Evolutionary conservation across 2,797 vertebrate species (phyloP).

Genomic region (Tauraco hartlaubi): DNA sequence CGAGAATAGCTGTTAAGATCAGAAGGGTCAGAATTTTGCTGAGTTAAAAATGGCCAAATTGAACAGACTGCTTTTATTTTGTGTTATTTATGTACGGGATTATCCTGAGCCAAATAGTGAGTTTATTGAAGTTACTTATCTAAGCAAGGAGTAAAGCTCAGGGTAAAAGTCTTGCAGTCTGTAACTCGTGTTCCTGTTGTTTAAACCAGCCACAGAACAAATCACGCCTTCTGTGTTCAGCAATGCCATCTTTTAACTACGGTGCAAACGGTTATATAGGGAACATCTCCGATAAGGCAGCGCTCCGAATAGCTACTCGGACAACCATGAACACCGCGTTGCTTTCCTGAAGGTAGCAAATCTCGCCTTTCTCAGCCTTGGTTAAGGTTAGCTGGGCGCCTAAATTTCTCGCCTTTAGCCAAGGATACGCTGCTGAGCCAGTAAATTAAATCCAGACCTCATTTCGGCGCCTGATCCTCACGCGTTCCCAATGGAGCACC

Average conservation of each 20-base stretch:
- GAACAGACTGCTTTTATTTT: not conserved
- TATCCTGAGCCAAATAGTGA: not conserved
- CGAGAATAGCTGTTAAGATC: not conserved
- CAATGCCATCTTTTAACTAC: not conserved
- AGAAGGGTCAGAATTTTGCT: not conserved
- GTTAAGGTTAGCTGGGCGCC: not conserved
- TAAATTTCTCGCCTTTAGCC: not conserved
- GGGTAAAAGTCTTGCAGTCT: not conserved
- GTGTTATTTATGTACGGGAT: not conserved
- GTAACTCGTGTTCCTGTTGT: not conserved
- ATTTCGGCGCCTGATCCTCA: not conserved
- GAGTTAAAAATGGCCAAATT: not conserved
- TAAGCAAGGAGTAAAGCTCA: not conserved
- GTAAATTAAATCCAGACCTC: not conserved
- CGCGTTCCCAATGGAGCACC: rapidly evolving
- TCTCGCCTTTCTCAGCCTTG: not conserved
- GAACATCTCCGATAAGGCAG: not conserved
- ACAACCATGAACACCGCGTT: rapidly evolving
- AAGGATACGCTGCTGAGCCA: not conserved
- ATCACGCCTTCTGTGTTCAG: rapidly evolving
- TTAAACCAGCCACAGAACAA: not conserved
- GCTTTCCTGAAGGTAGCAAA: not conserved
- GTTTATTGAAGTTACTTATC: not conserved
- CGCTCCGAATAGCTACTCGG: not conserved
- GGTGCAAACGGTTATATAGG: not conserved